Evolutionary conservation across 2,113 vertebrate genomes (phyloP), one percentile per base, ranked within the genome.

Genomic region (Corapipo altera): DNA sequence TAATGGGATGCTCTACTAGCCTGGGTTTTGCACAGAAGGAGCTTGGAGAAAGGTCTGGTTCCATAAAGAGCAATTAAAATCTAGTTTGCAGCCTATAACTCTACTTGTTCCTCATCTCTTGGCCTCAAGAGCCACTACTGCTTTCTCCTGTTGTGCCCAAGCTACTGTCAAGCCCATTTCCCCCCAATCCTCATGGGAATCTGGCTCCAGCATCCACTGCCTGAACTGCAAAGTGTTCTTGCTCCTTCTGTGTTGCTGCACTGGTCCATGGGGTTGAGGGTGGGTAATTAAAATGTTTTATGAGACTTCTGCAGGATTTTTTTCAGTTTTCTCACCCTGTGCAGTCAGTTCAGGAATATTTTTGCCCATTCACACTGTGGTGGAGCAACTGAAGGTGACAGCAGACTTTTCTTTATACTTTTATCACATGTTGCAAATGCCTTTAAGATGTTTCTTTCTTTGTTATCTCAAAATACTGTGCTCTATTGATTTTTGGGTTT

Each of bases 401-500:
- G 71, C 8, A 14, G 76, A 52, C 79, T 88, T 84, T 11, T 26
- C 81, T 81, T 85, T 48, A 19, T 48, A 4, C 65, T 70, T 93
- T 52, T 75, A 85, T 74, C 92, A 18, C 69, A 11, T 11, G 51
- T 66, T 85, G 83, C 85, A 85, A 85, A 82, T 49, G 69, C 65
- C 90, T 97, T 89, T 93, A 88, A 94, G 89, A 64, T 44, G 73
- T 79, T 95, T 91, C 69, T 88, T 67, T 65, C 85, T 89, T 70
- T 89, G 85, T 91, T 96, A 93, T 92, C 93, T 91, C 88, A 30
- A 51, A 89, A 80, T 88, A 81, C 81, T 74, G 33, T 15, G n/a
- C 84, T 92, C 5, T 88, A 97, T 95, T 84, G 96, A 97, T 96
- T 96, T 96, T 74, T n/a, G 37, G 30, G 28, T 94, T 95, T 94